Evolutionary conservation across 2,888 invertebrate genomes (phyloP), one percentile per base, ranked within the genome.

Genomic region (Caenorhabditis sp.): DNA sequence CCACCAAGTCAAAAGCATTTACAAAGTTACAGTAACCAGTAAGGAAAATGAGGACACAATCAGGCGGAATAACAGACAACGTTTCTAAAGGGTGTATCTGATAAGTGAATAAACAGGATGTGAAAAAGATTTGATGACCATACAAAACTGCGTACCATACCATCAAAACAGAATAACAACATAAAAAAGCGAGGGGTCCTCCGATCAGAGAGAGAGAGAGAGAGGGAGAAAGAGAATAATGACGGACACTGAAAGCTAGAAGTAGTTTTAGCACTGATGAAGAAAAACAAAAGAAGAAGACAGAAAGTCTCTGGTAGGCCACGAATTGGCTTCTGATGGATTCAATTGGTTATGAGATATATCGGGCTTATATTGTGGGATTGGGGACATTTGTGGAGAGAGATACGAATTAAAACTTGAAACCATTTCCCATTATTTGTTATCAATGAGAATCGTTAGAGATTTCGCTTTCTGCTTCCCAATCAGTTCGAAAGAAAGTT

Each of bases 341-440:
- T 66, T 66, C 68, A 58, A 76, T 59, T 68, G 76, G 68, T 76
- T 76, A 76, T 76, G 76, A 59, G 76, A 75, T 75, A 41, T 75
- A 44, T 75, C 66, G 66, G 75, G 61, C 51, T 68, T 66, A 76
- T 68, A 58, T 49, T 61, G 76, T 76, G 76, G 68, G 76, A 76
- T 76, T 76, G 76, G 68, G 76, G 76, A 76, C 76, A 76, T 68
- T 76, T 69, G 49, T 56, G 66, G 75, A 74, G 38, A 31, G 22
- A 51, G 68, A 68, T 54, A 49, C 26, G 54, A 54, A 59, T 75
- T 68, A 44, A 76, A 76, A 76, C 76, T 76, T 76, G 76, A 76
- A 76, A 76, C 76, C 76, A 76, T 76, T 66, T 68, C 66, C 14
- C 75, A 75, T 75, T 75, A 75, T 75, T 66, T 75, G 49, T 75